These are phyloP conservation scores for Temnothorax ravouxi DNA, from an alignment of 2,888 invertebrate species.

Conservation along the genomic window DNA sequence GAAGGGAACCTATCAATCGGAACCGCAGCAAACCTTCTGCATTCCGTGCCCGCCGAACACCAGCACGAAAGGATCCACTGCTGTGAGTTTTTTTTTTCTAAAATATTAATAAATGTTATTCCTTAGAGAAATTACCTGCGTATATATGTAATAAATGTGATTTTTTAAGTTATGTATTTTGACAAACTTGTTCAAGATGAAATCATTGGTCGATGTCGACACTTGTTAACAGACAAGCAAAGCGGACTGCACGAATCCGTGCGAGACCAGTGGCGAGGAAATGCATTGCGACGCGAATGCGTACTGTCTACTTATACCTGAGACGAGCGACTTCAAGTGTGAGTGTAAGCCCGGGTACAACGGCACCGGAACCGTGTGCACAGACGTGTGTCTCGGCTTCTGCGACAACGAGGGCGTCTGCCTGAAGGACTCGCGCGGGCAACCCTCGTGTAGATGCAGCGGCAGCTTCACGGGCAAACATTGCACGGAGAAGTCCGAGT, in stretches of 20 bases:
- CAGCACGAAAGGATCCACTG: constrained; percentile 93
- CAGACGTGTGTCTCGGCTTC: constrained; percentile 94
- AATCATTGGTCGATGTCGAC: background rate
- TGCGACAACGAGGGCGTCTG: constrained; percentile 97
- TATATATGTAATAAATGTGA: background rate
- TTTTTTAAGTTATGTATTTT: background rate
- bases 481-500: constrained; percentile 96
- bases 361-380: constrained; percentile 94
- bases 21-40: constrained; percentile 95
- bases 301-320: constrained; percentile 93
- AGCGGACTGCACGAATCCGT: constrained; percentile 96
- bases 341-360: constrained; percentile 98
- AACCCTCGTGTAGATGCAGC: constrained; percentile 95
- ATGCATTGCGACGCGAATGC: constrained; percentile 96
- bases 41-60: constrained; percentile 96
- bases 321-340: constrained; percentile 95
- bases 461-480: constrained; percentile 97
- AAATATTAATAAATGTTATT: background rate
- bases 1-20: constrained; percentile 96
- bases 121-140: background rate
- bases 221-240: constrained; percentile 89
- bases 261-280: constrained; percentile 93
- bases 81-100: constrained; percentile 88
- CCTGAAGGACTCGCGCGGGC: constrained; percentile 93
- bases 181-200: background rate